Evolutionary conservation across 2,888 invertebrate species (phyloP).

Genomic region (Temnothorax ravouxi): DNA sequence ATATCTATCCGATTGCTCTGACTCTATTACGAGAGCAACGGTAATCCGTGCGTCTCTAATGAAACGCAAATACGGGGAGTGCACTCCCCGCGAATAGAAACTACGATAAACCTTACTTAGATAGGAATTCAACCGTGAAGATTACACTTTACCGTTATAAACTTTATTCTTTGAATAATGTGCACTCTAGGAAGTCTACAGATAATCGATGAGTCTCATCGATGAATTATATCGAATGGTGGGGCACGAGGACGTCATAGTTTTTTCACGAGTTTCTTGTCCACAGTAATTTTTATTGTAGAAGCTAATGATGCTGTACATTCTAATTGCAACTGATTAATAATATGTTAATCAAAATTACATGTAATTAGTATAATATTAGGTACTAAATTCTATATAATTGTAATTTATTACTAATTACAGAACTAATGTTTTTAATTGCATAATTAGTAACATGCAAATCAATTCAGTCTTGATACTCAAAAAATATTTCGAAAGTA

Average conservation of each 20-base stretch:
- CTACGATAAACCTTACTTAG: conserved; percentile 1
- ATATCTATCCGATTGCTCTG: conserved; percentile 2
- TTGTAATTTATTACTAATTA: not conserved
- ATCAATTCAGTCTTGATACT: not conserved
- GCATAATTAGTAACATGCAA: not conserved
- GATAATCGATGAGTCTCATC: not conserved
- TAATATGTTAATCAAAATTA: not conserved
- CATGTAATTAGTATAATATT: not conserved
- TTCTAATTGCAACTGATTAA: not conserved
- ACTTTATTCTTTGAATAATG: conserved; percentile 10
- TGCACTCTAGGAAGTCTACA: not conserved
- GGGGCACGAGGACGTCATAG: not conserved
- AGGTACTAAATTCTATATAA: not conserved
- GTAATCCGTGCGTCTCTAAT: conserved; percentile 9
- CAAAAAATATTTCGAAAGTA: not conserved
- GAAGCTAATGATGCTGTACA: not conserved
- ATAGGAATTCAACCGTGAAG: conserved; percentile 11
- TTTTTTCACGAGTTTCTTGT: not conserved
- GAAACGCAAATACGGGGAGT: conserved; percentile 13
- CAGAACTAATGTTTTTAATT: not conserved
- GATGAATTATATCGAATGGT: not conserved
- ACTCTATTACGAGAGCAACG: conserved; percentile 31
- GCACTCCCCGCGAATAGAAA: conserved; percentile 16
- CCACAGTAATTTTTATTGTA: not conserved
- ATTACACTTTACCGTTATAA: conserved; percentile 23